A percentile compares a stretch with the other conserved stretches of the same genome.
These are phyloP conservation scores for Caenorhabditis auriculariae DNA, from an alignment of 2,888 invertebrate genomes.

Conservation along the genomic window DNA sequence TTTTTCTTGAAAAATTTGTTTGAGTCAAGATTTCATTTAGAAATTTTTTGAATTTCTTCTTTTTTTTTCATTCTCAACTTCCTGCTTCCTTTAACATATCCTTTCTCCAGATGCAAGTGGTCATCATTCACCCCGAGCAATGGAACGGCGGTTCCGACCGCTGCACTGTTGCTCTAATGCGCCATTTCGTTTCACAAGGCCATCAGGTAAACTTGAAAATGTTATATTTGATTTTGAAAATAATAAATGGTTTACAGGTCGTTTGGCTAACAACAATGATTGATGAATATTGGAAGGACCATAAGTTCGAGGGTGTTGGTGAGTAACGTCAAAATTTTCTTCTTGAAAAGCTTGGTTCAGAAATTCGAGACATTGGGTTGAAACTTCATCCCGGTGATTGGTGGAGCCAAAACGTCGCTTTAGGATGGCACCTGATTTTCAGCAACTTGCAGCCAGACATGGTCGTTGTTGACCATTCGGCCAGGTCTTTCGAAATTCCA, in stretches of 20 bases:
- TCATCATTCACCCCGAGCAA: slow-evolving; percentile 63
- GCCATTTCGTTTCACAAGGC: slow-evolving; percentile 52
- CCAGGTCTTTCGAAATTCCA: slow-evolving; percentile 46
- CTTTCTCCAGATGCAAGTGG: slow-evolving; percentile 60
- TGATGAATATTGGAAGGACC: slow-evolving; percentile 60
- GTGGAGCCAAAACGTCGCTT: slow-evolving; percentile 60
- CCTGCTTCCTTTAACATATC: not conserved
- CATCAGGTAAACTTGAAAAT: slow-evolving; percentile 14
- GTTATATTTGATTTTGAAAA: not conserved
- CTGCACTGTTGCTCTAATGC: slow-evolving; percentile 58
- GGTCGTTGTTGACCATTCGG: slow-evolving; percentile 60
- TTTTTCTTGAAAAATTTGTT: no score
- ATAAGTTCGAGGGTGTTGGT: slow-evolving; percentile 59
- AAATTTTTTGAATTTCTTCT: no score
- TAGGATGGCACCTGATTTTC: slow-evolving; percentile 56
- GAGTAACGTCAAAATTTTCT: slow-evolving; percentile 12
- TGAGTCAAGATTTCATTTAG: no score
- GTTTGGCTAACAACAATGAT: slow-evolving; percentile 63
- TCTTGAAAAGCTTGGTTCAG: slow-evolving; percentile 40
- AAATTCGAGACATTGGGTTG: slow-evolving; percentile 53
- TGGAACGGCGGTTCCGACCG: slow-evolving; percentile 64
- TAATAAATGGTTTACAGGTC: slow-evolving; percentile 26
- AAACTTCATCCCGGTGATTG: slow-evolving; percentile 62
- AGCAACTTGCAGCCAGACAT: slow-evolving; percentile 57
- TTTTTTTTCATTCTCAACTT: not conserved